A percentile compares a stretch with the other conserved stretches of the same genome.
These are phyloP conservation scores for Pseudococcus jackbeardsleyi DNA, from an alignment of 2,888 invertebrate species.

Conservation along the genomic window DNA sequence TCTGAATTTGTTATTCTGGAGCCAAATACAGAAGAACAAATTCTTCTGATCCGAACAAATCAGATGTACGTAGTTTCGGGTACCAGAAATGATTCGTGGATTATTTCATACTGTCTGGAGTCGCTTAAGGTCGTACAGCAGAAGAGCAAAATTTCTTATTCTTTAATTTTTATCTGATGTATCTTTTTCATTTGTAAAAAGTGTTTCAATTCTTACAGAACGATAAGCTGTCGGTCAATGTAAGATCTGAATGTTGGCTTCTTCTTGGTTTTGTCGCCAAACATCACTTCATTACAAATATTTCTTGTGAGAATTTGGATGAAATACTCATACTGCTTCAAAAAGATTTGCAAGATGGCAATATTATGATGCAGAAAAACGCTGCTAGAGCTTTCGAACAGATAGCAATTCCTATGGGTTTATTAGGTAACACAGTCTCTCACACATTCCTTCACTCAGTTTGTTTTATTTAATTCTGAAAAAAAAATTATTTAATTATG, in stretches of 20 bases:
- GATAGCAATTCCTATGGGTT: constrained; percentile 50
- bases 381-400: constrained; percentile 61
- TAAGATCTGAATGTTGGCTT: constrained; percentile 61
- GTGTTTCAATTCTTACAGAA: neutral
- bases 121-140: constrained; percentile 41
- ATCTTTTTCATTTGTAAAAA: neutral
- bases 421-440: constrained; percentile 42
- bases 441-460: too few species aligned
- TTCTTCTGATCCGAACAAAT: constrained; percentile 36
- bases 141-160: too few species aligned
- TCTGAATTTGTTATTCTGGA: constrained; percentile 58
- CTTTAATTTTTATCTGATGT: too few species aligned
- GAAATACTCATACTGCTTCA: constrained; percentile 29
- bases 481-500: too few species aligned
- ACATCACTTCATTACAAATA: constrained; percentile 56
- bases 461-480: too few species aligned
- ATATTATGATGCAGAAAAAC: constrained; percentile 57
- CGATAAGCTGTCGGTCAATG: constrained; percentile 21
- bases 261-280: constrained; percentile 42
- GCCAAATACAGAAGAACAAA: constrained; percentile 59
- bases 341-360: constrained; percentile 42
- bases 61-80: too few species aligned
- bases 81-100: constrained; percentile 36
- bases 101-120: constrained; percentile 54
- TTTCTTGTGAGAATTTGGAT: constrained; percentile 15